Base-by-base conservation (phyloP, 2,888 invertebrate species). In the Biston stratarius region DNA sequence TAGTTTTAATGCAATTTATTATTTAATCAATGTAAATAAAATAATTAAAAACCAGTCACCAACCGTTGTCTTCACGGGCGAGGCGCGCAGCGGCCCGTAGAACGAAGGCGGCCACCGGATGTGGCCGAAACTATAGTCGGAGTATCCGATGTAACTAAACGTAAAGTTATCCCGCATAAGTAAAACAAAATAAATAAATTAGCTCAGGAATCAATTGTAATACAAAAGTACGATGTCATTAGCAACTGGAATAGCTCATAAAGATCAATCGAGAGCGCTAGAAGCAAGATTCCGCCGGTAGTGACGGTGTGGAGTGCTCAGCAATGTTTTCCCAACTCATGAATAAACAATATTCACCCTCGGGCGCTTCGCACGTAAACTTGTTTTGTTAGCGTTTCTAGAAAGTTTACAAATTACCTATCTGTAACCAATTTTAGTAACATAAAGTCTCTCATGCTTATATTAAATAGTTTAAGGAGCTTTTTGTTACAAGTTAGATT, bases 271-370 rank as follows among this genome's bases (percentile, higher is more conserved):
- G 48, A 49, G 60, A 45, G 62, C 24, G 53, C 59, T 75, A 73
- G 74, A 80, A 79, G 76, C 73, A 75, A 75, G 70, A 72, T 75
- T 69, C 69, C 61, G 59, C 74, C 68, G 65, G 70, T 72, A 73
- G 76, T 73, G 76, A 51, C 55, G 24, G 83, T 81, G 80, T 81
- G 80, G 77, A 84, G 82, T 81, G 82, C 61, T 61, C 34, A 45
- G 52, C 47, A 48, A 61, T 84, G 84, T 83, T 86, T 82, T 78
- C 76, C 74, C 75, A 76, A 74, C 78, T 80, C 81, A 86, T 86
- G 82, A 87, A 87, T 87, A 87, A 83, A 83, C 83, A 87, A 71
- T 72, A 63, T 74, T 75, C 65, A 66, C 67, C 24, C 79, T 67
- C 72, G 70, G 74, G 63, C 74, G 69, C 45, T 68, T 75, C 69